A percentile compares a stretch with the other conserved stretches of the same genome.
These are phyloP conservation scores for Lota lota DNA, from an alignment of 2,113 vertebrate genomes.

Conservation along the genomic window DNA sequence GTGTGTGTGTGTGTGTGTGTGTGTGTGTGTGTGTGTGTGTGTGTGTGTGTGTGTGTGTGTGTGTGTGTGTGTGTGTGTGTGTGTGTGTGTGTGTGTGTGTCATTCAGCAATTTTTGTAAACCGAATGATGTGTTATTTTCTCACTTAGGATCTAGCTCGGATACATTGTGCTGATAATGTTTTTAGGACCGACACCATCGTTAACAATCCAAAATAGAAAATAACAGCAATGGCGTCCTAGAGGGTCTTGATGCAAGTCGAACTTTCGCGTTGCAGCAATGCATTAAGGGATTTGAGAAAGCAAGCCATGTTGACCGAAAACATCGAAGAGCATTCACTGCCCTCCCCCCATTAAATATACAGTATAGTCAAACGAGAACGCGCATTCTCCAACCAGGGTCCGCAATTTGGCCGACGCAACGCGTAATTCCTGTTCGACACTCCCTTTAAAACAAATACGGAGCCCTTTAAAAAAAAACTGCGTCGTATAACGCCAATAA, in stretches of 20 bases:
- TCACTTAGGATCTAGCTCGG: not conserved
- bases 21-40: no score
- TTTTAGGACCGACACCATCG: not conserved
- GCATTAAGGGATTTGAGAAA: conserved; percentile 32
- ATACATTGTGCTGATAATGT: not conserved
- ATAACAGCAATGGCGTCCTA: not conserved
- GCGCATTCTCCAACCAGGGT: conserved; percentile 48
- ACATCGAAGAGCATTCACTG: conserved; percentile 23
- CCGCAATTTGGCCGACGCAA: conserved; percentile 54
- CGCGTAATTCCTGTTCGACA: conserved; percentile 46
- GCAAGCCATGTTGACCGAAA: conserved; percentile 43
- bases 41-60: no score
- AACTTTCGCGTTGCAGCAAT: conserved; percentile 55
- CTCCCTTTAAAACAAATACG: conserved; percentile 67
- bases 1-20: no score
- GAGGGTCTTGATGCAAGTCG: conserved; percentile 7
- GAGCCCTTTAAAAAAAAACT: conserved; percentile 68
- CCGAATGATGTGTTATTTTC: no score
- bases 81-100: no score
- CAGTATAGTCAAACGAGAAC: conserved; percentile 55
- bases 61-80: no score
- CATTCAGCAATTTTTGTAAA: no score
- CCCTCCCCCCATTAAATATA: conserved; percentile 62
- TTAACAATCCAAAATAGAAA: not conserved
- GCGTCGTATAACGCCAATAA: not conserved